These are phyloP conservation scores for Heteromyza rotundicornis DNA, from an alignment of 2,888 invertebrate genomes.

Conservation along the genomic window DNA sequence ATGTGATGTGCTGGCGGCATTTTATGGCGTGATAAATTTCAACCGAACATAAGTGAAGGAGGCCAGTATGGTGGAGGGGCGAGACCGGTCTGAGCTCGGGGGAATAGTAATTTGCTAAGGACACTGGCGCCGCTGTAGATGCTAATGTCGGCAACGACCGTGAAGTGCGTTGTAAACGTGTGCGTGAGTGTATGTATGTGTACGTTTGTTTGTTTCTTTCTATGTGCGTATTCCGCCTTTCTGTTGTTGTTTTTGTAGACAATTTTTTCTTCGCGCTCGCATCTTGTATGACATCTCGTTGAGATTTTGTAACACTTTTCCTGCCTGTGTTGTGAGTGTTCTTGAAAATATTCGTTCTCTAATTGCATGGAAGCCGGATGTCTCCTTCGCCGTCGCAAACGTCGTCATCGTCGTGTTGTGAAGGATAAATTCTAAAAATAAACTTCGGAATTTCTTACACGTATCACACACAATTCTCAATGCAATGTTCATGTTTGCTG, in stretches of 20 bases:
- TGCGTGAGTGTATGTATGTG: background rate
- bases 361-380: no score
- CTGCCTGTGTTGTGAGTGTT: no score
- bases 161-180: background rate
- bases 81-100: background rate
- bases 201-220: background rate
- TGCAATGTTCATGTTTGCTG: no score
- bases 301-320: slow-evolving; percentile 2
- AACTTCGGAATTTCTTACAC: no score
- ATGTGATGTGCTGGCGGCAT: background rate
- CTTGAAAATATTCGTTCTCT: no score
- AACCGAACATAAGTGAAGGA: background rate
- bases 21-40: background rate
- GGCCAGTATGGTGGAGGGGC: background rate
- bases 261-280: background rate
- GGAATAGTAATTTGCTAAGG: background rate
- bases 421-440: no score
- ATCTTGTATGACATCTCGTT: background rate
- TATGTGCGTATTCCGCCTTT: background rate
- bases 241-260: background rate
- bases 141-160: background rate
- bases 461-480: no score
- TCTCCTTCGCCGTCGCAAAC: no score
- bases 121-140: slow-evolving; percentile 1
- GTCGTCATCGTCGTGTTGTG: no score